These are phyloP conservation scores for Rhagologus leucostigma DNA, from an alignment of 2,113 vertebrate species.

Conservation along the genomic window DNA sequence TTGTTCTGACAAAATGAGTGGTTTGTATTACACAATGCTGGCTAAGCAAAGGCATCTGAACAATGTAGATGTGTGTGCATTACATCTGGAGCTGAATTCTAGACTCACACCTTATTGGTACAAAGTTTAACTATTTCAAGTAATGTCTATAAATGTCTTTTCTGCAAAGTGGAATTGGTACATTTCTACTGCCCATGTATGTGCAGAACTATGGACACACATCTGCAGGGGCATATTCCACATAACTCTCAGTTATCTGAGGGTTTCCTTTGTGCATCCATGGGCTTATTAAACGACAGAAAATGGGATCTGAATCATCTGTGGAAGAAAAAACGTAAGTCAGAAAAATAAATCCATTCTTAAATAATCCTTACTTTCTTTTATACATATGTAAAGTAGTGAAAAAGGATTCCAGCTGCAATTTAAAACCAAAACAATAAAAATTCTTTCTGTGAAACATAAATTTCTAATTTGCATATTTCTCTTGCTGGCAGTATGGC, in stretches of 20 bases:
- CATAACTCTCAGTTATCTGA: not conserved
- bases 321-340: not conserved
- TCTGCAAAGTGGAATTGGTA: not conserved
- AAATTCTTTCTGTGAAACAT: not conserved
- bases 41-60: not conserved
- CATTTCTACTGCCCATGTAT: not conserved
- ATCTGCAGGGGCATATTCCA: not conserved
- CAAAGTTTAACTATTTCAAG: not conserved
- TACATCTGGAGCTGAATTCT: not conserved
- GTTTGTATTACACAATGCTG: not conserved
- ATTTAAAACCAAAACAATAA: not conserved
- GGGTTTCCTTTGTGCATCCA: not conserved
- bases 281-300: not conserved
- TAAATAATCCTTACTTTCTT: not conserved
- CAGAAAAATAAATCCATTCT: not conserved
- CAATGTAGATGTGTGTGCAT: fast-evolving
- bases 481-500: not conserved
- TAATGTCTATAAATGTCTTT: not conserved
- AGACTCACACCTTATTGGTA: not conserved
- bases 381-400: not conserved
- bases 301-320: not conserved
- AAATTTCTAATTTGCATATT: not conserved
- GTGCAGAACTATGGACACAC: not conserved
- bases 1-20: not conserved
- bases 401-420: not conserved